These are phyloP conservation scores for Psilanteris sp. DNA, from an alignment of 1,140 invertebrate genomes.

Conservation along the genomic window DNA sequence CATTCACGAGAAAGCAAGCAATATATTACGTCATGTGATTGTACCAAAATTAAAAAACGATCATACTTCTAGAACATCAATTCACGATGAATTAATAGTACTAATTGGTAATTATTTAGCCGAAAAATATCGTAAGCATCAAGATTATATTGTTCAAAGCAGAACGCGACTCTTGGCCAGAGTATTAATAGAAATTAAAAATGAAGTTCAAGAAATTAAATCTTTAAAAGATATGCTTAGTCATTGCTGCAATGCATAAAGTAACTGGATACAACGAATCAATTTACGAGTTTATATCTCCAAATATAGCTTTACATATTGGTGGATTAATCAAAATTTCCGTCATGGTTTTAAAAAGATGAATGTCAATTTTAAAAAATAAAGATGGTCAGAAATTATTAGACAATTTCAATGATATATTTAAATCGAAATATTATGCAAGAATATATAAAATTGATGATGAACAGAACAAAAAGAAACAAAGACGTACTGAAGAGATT, in stretches of 20 bases:
- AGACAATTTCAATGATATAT: too few species aligned
- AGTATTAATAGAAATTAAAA: too few species aligned
- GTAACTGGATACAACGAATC: not conserved
- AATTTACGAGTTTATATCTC: not conserved
- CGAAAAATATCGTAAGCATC: not conserved
- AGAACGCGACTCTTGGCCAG: too few species aligned
- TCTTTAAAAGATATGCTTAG: too few species aligned
- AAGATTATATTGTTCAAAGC: too few species aligned
- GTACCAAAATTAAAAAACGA: not conserved
- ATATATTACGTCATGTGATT: not conserved
- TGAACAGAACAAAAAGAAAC: not conserved
- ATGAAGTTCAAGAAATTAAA: too few species aligned
- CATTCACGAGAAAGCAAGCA: not conserved
- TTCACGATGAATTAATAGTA: not conserved
- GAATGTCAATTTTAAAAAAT: too few species aligned
- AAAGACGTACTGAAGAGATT: not conserved
- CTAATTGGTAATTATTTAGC: not conserved
- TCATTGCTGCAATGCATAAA: too few species aligned
- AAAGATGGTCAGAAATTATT: too few species aligned
- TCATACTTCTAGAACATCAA: not conserved
- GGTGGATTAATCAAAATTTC: not conserved
- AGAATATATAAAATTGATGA: not conserved
- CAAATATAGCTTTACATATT: not conserved
- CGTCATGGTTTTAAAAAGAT: not conserved
- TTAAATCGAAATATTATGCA: too few species aligned